Evolutionary conservation across 2,888 invertebrate species (phyloP), one percentile per base, ranked within the genome.

Genomic region (Patella depressa): DNA sequence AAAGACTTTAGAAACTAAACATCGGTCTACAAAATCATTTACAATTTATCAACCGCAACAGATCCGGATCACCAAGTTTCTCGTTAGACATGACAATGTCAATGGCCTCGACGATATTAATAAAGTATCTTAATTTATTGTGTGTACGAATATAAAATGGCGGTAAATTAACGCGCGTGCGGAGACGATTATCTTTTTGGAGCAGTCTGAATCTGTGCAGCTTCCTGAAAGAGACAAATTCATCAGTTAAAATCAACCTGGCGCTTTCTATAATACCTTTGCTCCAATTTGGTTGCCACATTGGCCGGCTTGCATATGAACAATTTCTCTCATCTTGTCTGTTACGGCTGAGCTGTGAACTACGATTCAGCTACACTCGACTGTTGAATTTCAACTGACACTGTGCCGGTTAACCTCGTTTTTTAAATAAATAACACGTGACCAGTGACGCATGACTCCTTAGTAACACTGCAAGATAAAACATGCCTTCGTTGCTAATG

Each of bases 261-360:
- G 45, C 9, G 45, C 45, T 45, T 45, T 45, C 45, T 45, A 45
- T 45, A 12, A 24, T 65, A 65, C 65, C 65, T 65, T 65, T 24
- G 65, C 65, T 24, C 65, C 65, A 24, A 65, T 65, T 65, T 65
- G 65, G 24, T 65, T 65, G 65, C 65, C 65, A 65, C 65, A 65
- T 65, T 65, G 65, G 65, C 65, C 65, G 24, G 65, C 65, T 65
- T 65, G 65, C 65, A 65, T 65, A 24, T 65, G 65, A 65, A 65
- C 65, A 24, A 65, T 65, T 65, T 65, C 65, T 65, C 65, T 65
- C 65, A 65, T 65, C 24, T 65, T 65, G 19, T 24, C 9, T 65
- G 24, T 14, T 45, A 45, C 11, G 65, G 24, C 11, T 24, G 19
- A 19, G 14, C 9, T 65, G 65, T 24, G 65, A 24, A 15, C 15